phyloP scores from a whole-genome alignment of 2,113 vertebrate species.

The Columbina picui region DNA sequence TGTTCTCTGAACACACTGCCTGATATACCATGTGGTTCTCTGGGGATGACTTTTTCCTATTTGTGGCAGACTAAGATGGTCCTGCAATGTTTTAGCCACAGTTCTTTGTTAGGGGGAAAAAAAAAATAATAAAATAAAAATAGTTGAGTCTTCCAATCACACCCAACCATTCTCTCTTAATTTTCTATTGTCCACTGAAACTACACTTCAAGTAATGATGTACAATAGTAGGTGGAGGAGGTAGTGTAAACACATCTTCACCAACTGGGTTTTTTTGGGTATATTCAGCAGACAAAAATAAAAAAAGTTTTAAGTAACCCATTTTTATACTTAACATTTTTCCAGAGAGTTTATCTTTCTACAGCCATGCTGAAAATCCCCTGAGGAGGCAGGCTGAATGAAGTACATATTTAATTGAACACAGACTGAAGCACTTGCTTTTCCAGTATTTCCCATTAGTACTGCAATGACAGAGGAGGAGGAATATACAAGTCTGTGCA shows the following conservation, averaged over 20 bases:
- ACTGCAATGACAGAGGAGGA: neutral
- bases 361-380: neutral
- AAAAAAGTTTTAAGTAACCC: neutral
- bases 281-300: neutral
- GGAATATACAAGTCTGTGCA: neutral
- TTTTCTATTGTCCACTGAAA: neutral
- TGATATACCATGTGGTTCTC: neutral
- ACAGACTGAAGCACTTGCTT: neutral
- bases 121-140: too few species aligned
- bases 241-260: neutral
- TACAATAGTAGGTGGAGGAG: neutral
- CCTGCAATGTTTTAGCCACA: neutral
- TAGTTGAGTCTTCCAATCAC: fast-evolving
- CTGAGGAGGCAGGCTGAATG: neutral
- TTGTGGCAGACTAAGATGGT: neutral
- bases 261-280: neutral
- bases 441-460: neutral
- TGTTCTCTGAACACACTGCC: neutral
- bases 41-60: neutral
- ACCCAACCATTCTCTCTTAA: neutral
- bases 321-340: slow-evolving; percentile 1
- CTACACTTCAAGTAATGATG: neutral
- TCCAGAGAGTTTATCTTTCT: neutral
- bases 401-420: neutral
- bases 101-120: neutral